Base-by-base conservation (phyloP, 1,140 invertebrate species). In the Antheraea mylitta region DNA sequence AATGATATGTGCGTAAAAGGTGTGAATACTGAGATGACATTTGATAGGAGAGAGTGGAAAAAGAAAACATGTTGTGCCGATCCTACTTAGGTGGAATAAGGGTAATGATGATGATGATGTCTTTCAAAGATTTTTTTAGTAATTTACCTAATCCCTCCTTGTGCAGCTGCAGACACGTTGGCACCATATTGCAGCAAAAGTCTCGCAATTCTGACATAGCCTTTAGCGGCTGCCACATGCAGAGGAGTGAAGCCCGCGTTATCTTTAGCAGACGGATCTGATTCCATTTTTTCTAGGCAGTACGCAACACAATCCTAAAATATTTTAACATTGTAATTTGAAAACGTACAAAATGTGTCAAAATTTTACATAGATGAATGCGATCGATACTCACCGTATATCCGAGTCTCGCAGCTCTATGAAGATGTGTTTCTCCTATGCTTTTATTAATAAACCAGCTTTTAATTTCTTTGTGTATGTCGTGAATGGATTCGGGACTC, bases 161-260 rank as follows among this genome's bases (percentile, higher is more conserved):
- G 95, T 0, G 98, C 97, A 68, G 96, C 97, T 73, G 97, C 97
- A 74, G 97, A 97, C 53, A 97, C 97, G 87, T 97, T 97, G 0
- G 97, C 97, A 18, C 97, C 97, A 80, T 97, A 97, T 70, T 96
- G 94, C 10, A 99, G 92, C 6, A 99, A 92, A 38, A 98, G 93
- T 74, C 96, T 94, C 9, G 97, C 98, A 60, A 98, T 98, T 72
- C 96, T 95, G 19, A 98, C 91, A 87, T 98, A 96, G 11, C 98
- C 98, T 78, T 95, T 94, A 0, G 97, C 95, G 80, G 97, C 97
- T 7, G 97, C 97, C 80, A 98, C 98, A 82, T 99, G 98, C 36
- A 99, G 93, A 1, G 98, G 97, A 2, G 98, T 99, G 85, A 98
- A 99, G 0, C 98, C 98, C 2, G 98, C 98, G 90, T 99, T 99